Evolutionary conservation across 2,888 invertebrate species (phyloP).

Genomic region (Morpho deidamia): DNA sequence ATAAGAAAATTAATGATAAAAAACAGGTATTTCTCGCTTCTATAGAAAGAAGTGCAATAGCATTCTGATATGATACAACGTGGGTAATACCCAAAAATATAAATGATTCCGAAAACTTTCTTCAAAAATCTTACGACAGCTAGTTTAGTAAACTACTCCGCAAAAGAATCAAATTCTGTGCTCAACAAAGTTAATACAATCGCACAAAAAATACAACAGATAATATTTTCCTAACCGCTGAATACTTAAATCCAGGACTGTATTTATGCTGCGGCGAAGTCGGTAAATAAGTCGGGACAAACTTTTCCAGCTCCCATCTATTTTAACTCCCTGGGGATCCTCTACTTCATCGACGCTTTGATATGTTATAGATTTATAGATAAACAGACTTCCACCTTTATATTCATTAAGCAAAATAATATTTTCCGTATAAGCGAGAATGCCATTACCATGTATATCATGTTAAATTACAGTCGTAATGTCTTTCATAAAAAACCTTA

Average conservation of each 20-base stretch:
- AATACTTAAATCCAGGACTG: slow-evolving; percentile 58
- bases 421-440: too few species aligned
- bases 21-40: too few species aligned
- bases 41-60: too few species aligned
- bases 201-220: slow-evolving; percentile 5
- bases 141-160: not conserved
- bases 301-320: slow-evolving; percentile 59
- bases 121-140: not conserved
- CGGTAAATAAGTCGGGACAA: slow-evolving; percentile 54
- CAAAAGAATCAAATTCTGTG: slow-evolving; percentile 5
- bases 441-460: too few species aligned
- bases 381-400: not conserved
- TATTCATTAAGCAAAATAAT: too few species aligned
- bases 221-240: slow-evolving; percentile 38
- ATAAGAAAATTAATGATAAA: too few species aligned
- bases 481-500: too few species aligned
- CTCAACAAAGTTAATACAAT: slow-evolving; percentile 9
- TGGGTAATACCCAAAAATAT: too few species aligned
- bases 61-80: too few species aligned
- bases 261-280: slow-evolving; percentile 53
- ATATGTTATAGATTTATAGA: slow-evolving; percentile 22
- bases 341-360: slow-evolving; percentile 31
- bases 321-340: slow-evolving; percentile 52
- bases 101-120: not conserved
- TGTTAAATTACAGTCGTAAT: too few species aligned